Base-by-base conservation (phyloP, 2,113 vertebrate genomes). In the Oreotrochilus melanogaster region DNA sequence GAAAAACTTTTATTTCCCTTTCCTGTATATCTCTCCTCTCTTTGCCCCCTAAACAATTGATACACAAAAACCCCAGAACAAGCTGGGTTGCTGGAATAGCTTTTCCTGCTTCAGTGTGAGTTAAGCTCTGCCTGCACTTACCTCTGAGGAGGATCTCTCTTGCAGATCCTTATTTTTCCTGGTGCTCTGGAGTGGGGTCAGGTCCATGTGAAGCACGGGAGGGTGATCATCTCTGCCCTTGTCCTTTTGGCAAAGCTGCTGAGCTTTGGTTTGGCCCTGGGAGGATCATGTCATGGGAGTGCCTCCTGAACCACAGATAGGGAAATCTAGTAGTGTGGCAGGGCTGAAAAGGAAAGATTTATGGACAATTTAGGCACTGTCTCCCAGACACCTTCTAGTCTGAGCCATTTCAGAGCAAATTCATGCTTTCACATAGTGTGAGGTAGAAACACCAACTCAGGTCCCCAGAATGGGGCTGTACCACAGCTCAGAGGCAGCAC, bases 151-250 rank as follows among this genome's bases (percentile, higher is more conserved):
- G 11, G 43, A 57, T 8, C 6, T 47, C 37, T 58, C 54, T 21
- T 28, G 42, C 0, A 3, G 42, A 28, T 61, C 35, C 37, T 64
- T 0, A 0, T 50, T 14, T 66, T 57, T 79, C 4, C 65, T 39
- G 39, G 24, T n/a, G 37, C 37, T 48, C 53, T 30, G 30, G 10
- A 37, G 30, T 6, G 4, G 81, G 33, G 39, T 39, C 15, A 65
- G 23, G 24, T 50, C 24, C 5, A 0, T 0, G 3, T 2, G 10
- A 11, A 11, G 11, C 1, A 1, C 16, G 13, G 53, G 0, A 0
- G 45, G 11, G 9, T 64, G n/a, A 19, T 30, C 12, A 5, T 28
- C n/a, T 57, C 28, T 6, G 54, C 39, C 48, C n/a, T 23, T 35
- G 48, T 25, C 19, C 10, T 47, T 61, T 67, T 2, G 1, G 21